A percentile compares a stretch with the other conserved stretches of the same genome.
These are phyloP conservation scores for Elegia similella DNA, from an alignment of 2,888 invertebrate species.

Conservation along the genomic window DNA sequence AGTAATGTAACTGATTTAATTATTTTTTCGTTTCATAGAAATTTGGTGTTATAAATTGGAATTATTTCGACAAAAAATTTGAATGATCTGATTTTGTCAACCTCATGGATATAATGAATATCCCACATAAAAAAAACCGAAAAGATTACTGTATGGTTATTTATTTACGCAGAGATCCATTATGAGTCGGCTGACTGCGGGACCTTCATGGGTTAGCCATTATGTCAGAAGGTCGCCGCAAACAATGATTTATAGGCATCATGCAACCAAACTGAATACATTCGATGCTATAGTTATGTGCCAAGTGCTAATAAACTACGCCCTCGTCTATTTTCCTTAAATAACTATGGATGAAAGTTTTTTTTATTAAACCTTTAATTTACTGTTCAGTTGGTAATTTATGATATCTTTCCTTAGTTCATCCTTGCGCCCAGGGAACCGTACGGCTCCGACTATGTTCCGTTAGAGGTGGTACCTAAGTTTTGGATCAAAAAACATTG, in stretches of 20 bases:
- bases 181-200: not conserved
- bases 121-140: not conserved
- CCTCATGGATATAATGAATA: too few species aligned
- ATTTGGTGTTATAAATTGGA: not conserved
- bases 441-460: too few species aligned
- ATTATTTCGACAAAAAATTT: too few species aligned
- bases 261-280: not conserved
- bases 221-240: constrained; percentile 17
- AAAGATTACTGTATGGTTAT: not conserved
- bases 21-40: not conserved
- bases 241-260: constrained; percentile 21
- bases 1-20: too few species aligned
- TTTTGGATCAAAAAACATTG: too few species aligned
- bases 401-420: too few species aligned
- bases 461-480: too few species aligned
- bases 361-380: too few species aligned
- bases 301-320: not conserved
- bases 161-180: not conserved
- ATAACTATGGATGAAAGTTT: not conserved
- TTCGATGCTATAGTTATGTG: not conserved
- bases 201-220: constrained; percentile 12
- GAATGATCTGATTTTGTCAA: too few species aligned
- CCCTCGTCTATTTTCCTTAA: not conserved
- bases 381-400: too few species aligned
- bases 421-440: too few species aligned